Percentiles rank a stretch among this genome's conserved stretches.
phyloP scores from a whole-genome alignment of 2,888 invertebrate genomes.

The Eilema depressum region DNA sequence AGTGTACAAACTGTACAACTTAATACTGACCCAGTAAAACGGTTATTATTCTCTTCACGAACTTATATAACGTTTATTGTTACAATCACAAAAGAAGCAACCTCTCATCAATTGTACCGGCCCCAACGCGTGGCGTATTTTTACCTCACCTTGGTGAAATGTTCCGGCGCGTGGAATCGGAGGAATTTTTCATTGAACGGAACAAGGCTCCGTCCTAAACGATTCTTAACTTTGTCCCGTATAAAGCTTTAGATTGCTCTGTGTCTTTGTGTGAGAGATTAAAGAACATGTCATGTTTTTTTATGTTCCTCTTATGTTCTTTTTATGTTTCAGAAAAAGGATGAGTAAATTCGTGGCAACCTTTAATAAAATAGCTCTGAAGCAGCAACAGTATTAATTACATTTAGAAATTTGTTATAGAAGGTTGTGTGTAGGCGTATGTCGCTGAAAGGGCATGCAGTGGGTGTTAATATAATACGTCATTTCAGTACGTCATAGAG shows the following conservation, averaged over 20 bases:
- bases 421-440: not conserved
- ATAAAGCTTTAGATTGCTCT: slow-evolving; percentile 26
- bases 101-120: slow-evolving; percentile 38
- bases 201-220: slow-evolving; percentile 39
- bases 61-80: not conserved
- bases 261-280: slow-evolving; percentile 30
- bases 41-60: not conserved
- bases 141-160: slow-evolving; percentile 61
- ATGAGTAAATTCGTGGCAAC: not conserved
- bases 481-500: no score
- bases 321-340: slow-evolving; percentile 7
- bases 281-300: slow-evolving; percentile 21
- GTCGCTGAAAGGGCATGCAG: not conserved
- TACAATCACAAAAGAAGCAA: slow-evolving; percentile 4
- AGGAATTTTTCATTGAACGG: slow-evolving; percentile 72
- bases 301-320: slow-evolving; percentile 8
- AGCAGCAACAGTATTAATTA: not conserved
- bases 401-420: not conserved
- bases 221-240: slow-evolving; percentile 41
- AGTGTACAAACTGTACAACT: no score
- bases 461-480: not conserved
- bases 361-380: not conserved
- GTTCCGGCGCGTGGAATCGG: slow-evolving; percentile 61
- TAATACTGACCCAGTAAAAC: not conserved
- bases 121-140: slow-evolving; percentile 60